Conservation (phyloP, 1,140 invertebrate species). For the Gyrodactylus salaris region DNA sequence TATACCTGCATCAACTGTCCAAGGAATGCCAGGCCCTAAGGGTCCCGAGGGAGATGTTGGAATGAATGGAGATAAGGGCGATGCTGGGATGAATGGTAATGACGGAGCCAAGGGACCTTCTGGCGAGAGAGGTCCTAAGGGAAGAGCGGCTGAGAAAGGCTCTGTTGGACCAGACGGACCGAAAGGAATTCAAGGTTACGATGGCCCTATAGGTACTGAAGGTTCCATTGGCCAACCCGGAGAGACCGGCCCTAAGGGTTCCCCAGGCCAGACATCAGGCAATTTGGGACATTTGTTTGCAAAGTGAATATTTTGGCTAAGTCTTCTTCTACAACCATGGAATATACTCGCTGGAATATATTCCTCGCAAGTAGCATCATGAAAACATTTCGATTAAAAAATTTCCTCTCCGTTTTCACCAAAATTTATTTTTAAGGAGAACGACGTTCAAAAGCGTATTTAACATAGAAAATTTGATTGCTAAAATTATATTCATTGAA, state of each 20-base stretch:
- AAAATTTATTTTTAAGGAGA: neutral
- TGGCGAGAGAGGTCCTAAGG: constrained; percentile 12
- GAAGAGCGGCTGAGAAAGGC: constrained; percentile 9
- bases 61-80: constrained; percentile 17
- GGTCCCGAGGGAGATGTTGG: constrained; percentile 10
- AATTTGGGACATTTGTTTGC: constrained; percentile 28
- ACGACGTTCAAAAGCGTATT: neutral
- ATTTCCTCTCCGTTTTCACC: neutral
- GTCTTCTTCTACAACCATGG: neutral
- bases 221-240: constrained; percentile 28
- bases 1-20: constrained; percentile 3
- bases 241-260: constrained; percentile 19
- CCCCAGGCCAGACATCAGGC: constrained; percentile 17
- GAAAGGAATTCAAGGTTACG: constrained; percentile 25
- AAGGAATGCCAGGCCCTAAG: constrained; percentile 11
- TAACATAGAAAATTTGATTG: neutral
- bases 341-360: neutral
- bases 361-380: no score
- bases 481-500: neutral
- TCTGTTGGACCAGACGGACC: constrained; percentile 21
- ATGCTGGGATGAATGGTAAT: constrained; percentile 15
- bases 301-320: neutral
- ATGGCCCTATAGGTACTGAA: constrained; percentile 13
- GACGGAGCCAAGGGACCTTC: constrained; percentile 3
- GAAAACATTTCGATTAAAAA: no score